Percentiles rank a stretch among this genome's conserved stretches.
These are phyloP conservation scores for Kryphioiulus occultus DNA, from an alignment of 2,888 invertebrate species.

Conservation along the genomic window DNA sequence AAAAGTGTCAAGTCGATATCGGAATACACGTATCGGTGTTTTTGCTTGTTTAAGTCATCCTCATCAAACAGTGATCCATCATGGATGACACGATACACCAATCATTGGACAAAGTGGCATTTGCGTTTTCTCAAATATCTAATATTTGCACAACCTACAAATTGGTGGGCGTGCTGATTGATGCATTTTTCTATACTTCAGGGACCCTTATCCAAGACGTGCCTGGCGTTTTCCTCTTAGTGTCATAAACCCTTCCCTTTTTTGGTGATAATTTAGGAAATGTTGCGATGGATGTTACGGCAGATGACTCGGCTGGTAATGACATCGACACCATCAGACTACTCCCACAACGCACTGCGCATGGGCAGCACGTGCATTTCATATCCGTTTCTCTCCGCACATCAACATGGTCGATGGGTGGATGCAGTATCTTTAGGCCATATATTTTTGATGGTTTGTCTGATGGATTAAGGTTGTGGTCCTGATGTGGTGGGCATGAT, in stretches of 20 bases:
- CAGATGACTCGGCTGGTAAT: slow-evolving; percentile 30
- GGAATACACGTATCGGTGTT: slow-evolving; percentile 2
- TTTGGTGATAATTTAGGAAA: slow-evolving; percentile 15
- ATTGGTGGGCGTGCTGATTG: slow-evolving; percentile 36
- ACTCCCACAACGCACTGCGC: background rate
- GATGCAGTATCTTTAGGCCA: background rate
- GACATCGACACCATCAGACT: slow-evolving; percentile 13
- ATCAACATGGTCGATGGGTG: background rate
- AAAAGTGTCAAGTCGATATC: slow-evolving; percentile 40
- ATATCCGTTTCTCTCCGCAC: background rate
- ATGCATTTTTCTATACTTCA: slow-evolving; percentile 28
- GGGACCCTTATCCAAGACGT: slow-evolving; percentile 32
- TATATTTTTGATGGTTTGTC: background rate
- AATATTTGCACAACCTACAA: slow-evolving; percentile 40
- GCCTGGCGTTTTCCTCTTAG: background rate
- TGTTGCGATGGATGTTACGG: slow-evolving; percentile 20
- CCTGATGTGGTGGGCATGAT: background rate
- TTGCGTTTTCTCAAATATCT: slow-evolving; percentile 40
- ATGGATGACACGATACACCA: slow-evolving; percentile 32
- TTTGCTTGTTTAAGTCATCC: slow-evolving; percentile 38
- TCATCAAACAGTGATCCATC: slow-evolving; percentile 40
- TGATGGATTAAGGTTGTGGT: background rate
- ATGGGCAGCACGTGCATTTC: background rate
- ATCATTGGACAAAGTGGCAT: slow-evolving; percentile 39
- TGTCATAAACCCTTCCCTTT: background rate